Evolutionary conservation across 1,140 invertebrate genomes (phyloP).

Genomic region (Caenorhabditis latens): DNA sequence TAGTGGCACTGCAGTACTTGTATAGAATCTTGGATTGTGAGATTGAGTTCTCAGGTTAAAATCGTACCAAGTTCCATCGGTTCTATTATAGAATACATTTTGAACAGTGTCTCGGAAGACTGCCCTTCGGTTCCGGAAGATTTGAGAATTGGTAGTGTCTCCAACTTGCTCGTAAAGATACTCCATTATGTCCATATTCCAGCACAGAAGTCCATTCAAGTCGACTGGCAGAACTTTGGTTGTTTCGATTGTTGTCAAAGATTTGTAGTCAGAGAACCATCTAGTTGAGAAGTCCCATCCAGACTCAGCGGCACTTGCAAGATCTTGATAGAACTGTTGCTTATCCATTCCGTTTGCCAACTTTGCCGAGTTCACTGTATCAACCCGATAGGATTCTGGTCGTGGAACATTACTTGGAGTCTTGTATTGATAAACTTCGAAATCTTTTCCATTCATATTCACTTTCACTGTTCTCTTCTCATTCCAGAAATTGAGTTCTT

Average conservation of each 20-base stretch:
- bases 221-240: constrained; percentile 78
- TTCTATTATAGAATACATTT: constrained; percentile 85
- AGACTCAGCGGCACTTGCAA: constrained; percentile 78
- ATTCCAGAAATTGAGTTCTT: constrained; percentile 80
- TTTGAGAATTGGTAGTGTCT: constrained; percentile 78
- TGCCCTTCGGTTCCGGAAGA: constrained; percentile 82
- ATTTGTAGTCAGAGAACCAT: constrained; percentile 77
- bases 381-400: constrained; percentile 40
- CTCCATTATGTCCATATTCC: constrained; percentile 77
- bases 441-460: constrained; percentile 33
- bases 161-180: constrained; percentile 76
- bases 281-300: constrained; percentile 79
- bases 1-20: constrained; percentile 87
- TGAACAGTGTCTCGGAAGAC: constrained; percentile 81
- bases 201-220: constrained; percentile 79
- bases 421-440: constrained; percentile 80
- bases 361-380: constrained; percentile 29
- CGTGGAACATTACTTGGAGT: constrained; percentile 79
- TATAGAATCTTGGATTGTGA: constrained; percentile 85
- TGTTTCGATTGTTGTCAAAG: constrained; percentile 76
- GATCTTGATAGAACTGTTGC: constrained; percentile 56
- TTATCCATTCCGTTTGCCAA: constrained; percentile 37
- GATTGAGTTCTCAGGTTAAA: constrained; percentile 84
- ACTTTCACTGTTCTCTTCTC: constrained; percentile 79
- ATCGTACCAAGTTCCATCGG: constrained; percentile 88